These are phyloP conservation scores for Anadara kagoshimensis DNA, from an alignment of 1,140 invertebrate species.

Conservation along the genomic window DNA sequence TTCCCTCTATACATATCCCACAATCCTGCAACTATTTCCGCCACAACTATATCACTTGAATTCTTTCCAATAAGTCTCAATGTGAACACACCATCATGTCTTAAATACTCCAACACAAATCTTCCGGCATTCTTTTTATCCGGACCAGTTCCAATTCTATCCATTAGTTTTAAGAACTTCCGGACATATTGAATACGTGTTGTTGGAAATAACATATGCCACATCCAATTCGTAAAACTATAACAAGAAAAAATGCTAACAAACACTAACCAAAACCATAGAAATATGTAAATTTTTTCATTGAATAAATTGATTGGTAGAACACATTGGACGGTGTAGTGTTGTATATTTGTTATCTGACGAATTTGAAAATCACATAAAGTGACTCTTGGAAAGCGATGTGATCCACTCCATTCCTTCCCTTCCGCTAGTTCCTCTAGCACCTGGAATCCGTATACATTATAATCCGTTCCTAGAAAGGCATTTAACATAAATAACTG, in stretches of 20 bases:
- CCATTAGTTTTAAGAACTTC: slow-evolving; percentile 74
- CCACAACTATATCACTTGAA: slow-evolving; percentile 71
- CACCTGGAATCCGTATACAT: slow-evolving; percentile 75
- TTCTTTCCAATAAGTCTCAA: slow-evolving; percentile 71
- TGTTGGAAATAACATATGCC: slow-evolving; percentile 69
- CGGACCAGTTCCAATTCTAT: slow-evolving; percentile 61
- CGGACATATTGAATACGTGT: slow-evolving; percentile 71
- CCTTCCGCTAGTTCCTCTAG: slow-evolving; percentile 74
- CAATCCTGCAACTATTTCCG: slow-evolving; percentile 69
- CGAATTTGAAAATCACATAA: slow-evolving; percentile 77
- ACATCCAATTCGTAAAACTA: slow-evolving; percentile 71
- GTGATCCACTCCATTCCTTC: slow-evolving; percentile 71
- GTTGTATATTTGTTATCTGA: slow-evolving; percentile 74
- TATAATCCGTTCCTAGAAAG: slow-evolving; percentile 76
- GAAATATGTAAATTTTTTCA: slow-evolving; percentile 77
- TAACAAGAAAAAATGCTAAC: slow-evolving; percentile 74
- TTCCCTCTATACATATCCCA: slow-evolving; percentile 70
- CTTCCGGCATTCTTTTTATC: slow-evolving; percentile 66
- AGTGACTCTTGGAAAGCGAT: slow-evolving; percentile 76
- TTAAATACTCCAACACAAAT: slow-evolving; percentile 68
- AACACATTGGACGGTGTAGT: slow-evolving; percentile 77
- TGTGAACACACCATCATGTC: slow-evolving; percentile 71
- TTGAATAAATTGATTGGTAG: slow-evolving; percentile 78
- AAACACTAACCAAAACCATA: slow-evolving; percentile 78
- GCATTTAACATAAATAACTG: slow-evolving; percentile 77